These are phyloP conservation scores for Aulostomus chinensis DNA, from an alignment of 2,797 vertebrate genomes.

Conservation along the genomic window DNA sequence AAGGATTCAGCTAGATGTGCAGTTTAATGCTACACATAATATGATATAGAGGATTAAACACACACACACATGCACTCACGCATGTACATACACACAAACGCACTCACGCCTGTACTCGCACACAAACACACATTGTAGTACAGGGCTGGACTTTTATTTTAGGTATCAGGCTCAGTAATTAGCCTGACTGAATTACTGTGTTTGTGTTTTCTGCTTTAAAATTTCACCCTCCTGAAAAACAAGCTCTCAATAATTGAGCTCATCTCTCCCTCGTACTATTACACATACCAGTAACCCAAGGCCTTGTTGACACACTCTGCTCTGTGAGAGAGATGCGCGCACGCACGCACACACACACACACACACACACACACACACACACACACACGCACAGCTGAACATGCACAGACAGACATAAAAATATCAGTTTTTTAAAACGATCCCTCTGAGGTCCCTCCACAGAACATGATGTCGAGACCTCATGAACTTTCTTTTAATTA, in stretches of 20 bases:
- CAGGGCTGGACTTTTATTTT: too few species aligned
- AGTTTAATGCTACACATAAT: too few species aligned
- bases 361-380: not conserved
- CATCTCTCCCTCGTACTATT: constrained; percentile 24
- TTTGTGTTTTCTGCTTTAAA: constrained; percentile 27
- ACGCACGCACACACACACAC: not conserved
- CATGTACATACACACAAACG: not conserved
- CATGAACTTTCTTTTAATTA: too few species aligned
- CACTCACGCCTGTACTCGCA: not conserved
- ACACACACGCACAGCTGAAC: too few species aligned
- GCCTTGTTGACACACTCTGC: not conserved
- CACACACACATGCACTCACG: not conserved
- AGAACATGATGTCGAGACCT: too few species aligned
- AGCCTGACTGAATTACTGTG: too few species aligned
- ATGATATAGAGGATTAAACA: not conserved
- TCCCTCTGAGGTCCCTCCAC: too few species aligned
- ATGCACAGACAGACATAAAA: too few species aligned
- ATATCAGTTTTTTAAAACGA: too few species aligned
- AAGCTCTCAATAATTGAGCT: constrained; percentile 68
- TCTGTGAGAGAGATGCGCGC: too few species aligned
- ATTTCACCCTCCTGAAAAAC: constrained; percentile 69
- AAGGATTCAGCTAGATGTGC: too few species aligned
- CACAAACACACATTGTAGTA: not conserved
- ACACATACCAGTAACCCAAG: constrained; percentile 46
- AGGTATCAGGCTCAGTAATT: too few species aligned